Evolutionary conservation across 2,888 invertebrate species (phyloP), one percentile per base, ranked within the genome.

Genomic region (Brachypterus glaber): DNA sequence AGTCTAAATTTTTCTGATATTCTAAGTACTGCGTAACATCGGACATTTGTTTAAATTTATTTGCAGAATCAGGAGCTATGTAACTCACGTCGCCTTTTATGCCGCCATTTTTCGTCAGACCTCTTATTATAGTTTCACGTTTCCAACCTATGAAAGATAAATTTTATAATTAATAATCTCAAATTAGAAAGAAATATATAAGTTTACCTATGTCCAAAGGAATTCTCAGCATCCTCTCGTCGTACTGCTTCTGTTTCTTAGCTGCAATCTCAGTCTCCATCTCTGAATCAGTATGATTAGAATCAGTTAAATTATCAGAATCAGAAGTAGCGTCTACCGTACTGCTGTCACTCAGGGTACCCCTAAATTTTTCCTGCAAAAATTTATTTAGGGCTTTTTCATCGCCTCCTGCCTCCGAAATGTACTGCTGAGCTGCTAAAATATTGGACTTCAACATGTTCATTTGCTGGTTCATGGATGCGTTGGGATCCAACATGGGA

Each of bases 71-170:
- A 0, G 82, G 81, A 7, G 82, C 76, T 46, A 80, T 79, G 66
- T 97, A 97, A 40, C 81, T 77, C 30, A 97, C 95, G 58, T 96
- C 95, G n/a, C 96, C 93, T 50, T 85, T 82, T 47, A 88, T 81
- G 46, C 84, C 81, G 25, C 92, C 91, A 54, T 79, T 83, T 49
- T 85, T 81, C 4, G 88, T 89, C 5, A 93, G 73, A 3, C 88
- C 87, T 46, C 83, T 79, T 54, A 95, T 89, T 37, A 89, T 75
- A 0, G 93, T 93, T 61, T 91, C 86, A n/a, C 95, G 73, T 54
- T 85, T 84, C 95, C 95, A 95, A 41, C 91, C 92, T 67, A 34
- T 17, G 29, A 37, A 30, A 30, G 31, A 35, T 35, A 18, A 7
- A 13, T 3, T 5, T 21, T 21, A 18, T 7, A 5, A 16, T 9